Conservation (phyloP, 2,113 vertebrate species). For the Neofelis nebulosa region DNA sequence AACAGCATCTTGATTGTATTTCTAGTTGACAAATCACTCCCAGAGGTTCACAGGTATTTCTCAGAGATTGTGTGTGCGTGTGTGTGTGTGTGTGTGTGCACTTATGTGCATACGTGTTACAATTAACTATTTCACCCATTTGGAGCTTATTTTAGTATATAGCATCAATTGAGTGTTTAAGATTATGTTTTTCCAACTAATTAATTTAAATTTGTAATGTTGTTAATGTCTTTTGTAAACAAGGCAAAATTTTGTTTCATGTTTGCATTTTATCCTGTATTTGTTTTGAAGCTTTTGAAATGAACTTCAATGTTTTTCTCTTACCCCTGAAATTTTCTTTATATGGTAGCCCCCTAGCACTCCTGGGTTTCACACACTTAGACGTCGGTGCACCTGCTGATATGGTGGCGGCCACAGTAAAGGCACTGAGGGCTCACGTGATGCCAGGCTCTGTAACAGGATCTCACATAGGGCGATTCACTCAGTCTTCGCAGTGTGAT, state of each 20-base stretch:
- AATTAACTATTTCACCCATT: not conserved
- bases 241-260: not conserved
- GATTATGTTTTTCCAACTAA: not conserved
- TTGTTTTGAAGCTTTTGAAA: not conserved
- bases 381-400: not conserved
- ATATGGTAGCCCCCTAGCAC: fast-evolving
- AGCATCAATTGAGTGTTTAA: not conserved
- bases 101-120: not conserved
- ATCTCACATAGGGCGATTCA: fast-evolving
- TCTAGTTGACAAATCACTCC: not conserved
- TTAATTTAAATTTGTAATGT: not conserved
- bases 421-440: fast-evolving
- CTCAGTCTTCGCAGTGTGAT: not conserved
- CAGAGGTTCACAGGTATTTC: not conserved
- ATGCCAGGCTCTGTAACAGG: not conserved
- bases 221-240: not conserved
- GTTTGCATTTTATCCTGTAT: too few relatives aligned
- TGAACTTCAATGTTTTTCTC: not conserved
- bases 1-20: not conserved
- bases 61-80: not conserved
- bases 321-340: not conserved
- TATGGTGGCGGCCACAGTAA: not conserved
- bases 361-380: fast-evolving
- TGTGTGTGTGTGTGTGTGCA: not conserved
- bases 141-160: not conserved